Evolutionary conservation across 1,140 invertebrate genomes (phyloP).

Genomic region (Macrocentrus cingulum): DNA sequence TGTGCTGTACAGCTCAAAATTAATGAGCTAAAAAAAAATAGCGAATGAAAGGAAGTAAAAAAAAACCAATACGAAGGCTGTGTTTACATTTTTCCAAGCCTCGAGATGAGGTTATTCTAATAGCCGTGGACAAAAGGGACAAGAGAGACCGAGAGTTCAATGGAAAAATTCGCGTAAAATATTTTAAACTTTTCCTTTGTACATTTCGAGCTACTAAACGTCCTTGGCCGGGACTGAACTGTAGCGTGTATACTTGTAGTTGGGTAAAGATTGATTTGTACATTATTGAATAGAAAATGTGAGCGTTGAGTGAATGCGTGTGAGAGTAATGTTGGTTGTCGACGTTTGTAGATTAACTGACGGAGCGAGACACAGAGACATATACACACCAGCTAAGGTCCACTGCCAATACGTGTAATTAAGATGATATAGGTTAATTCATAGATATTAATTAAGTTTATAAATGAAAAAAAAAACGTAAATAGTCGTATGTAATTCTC

Average conservation of each 20-base stretch:
- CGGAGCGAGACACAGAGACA: conserved; percentile 31
- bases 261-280: conserved; percentile 31
- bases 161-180: neutral
- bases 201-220: conserved; percentile 11
- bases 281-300: conserved; percentile 20
- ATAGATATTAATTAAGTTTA: conserved; percentile 35
- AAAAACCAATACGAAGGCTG: conserved; percentile 41
- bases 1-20: conserved; percentile 24
- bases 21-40: conserved; percentile 37
- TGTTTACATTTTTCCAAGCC: conserved; percentile 39
- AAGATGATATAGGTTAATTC: conserved; percentile 40
- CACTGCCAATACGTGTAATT: conserved; percentile 58
- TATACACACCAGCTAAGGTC: conserved; percentile 53
- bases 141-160: neutral
- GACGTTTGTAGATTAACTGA: conserved; percentile 13
- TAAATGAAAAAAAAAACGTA: conserved; percentile 14
- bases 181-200: neutral
- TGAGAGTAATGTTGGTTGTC: conserved; percentile 7
- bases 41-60: conserved; percentile 33
- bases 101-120: conserved; percentile 20
- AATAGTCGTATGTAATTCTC: conserved; percentile 12
- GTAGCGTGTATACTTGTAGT: conserved; percentile 32
- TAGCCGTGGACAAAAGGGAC: conserved; percentile 13
- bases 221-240: conserved; percentile 25
- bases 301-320: conserved; percentile 15